A percentile compares a stretch with the other conserved stretches of the same genome.
phyloP scores from a whole-genome alignment of 2,113 vertebrate species.

The Speoplatyrhinus poulsoni region DNA sequence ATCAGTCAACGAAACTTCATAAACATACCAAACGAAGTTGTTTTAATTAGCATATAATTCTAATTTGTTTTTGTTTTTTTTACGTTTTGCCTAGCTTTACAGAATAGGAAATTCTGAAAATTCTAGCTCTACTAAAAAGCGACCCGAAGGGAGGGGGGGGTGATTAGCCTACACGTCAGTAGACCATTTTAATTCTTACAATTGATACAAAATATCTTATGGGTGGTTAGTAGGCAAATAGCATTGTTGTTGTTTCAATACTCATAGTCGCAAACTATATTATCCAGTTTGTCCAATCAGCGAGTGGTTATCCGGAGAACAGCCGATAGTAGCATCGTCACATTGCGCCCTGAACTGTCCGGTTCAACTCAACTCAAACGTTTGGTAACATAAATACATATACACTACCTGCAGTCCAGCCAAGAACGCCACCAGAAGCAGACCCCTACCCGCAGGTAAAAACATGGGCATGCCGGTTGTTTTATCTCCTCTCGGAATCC shows the following conservation, averaged over 20 bases:
- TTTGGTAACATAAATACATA: slow-evolving; percentile 19
- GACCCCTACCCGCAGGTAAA: slow-evolving; percentile 64
- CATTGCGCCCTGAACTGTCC: slow-evolving; percentile 46
- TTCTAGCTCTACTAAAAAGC: too few species aligned
- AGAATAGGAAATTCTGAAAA: background rate
- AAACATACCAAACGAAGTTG: too few species aligned
- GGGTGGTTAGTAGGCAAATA: background rate
- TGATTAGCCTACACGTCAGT: too few species aligned
- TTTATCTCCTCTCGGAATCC: slow-evolving; percentile 52
- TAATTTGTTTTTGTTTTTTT: too few species aligned
- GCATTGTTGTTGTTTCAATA: too few species aligned
- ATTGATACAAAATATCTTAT: background rate
- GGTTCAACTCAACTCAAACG: slow-evolving; percentile 42
- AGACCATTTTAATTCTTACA: too few species aligned
- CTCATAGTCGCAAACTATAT: too few species aligned
- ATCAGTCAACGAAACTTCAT: too few species aligned
- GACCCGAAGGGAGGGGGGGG: too few species aligned
- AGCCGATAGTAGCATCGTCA: slow-evolving; percentile 10
- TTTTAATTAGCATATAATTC: too few species aligned
- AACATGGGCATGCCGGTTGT: slow-evolving; percentile 61
- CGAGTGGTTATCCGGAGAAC: background rate
- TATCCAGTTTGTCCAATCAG: background rate
- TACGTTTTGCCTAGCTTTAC: background rate
- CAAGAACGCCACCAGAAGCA: slow-evolving; percentile 66
- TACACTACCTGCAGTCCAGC: slow-evolving; percentile 75